phyloP scores from a whole-genome alignment of 2,797 vertebrate species.

The Brotula barbata region DNA sequence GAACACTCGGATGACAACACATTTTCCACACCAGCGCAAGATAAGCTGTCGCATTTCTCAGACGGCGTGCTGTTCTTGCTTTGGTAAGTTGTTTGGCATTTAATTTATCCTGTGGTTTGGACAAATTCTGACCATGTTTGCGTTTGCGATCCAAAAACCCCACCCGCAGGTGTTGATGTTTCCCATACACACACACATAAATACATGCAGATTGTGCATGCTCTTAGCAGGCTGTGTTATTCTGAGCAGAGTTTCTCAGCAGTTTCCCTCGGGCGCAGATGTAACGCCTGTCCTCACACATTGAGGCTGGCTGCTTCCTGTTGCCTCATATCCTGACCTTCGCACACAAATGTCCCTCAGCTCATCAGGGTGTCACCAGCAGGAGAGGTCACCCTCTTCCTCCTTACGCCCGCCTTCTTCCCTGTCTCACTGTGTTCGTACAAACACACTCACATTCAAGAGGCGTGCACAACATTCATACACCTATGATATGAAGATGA shows the following conservation, averaged over 20 bases:
- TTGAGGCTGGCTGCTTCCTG: constrained; percentile 66
- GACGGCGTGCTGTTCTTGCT: too few relatives aligned
- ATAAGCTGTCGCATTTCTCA: too few relatives aligned
- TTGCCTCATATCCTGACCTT: constrained; percentile 72
- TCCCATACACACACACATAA: constrained; percentile 1
- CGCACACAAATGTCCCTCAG: constrained; percentile 62
- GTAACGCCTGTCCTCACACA: constrained; percentile 59
- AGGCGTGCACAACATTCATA: too few relatives aligned
- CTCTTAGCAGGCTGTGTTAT: constrained; percentile 47
- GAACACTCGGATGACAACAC: too few relatives aligned
- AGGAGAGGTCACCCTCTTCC: constrained; percentile 62
- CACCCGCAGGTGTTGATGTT: constrained; percentile 42
- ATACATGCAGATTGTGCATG: constrained; percentile 6
- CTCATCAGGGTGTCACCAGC: constrained; percentile 64
- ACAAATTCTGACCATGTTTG: too few relatives aligned
- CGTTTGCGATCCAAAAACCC: constrained; percentile 17
- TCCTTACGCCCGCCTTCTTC: constrained; percentile 21
- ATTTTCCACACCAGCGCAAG: too few relatives aligned
- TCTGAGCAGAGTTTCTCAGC: constrained; percentile 40
- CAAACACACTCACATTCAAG: constrained; percentile 6
- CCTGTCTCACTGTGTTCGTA: constrained; percentile 19
- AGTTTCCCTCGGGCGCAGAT: constrained; percentile 26
- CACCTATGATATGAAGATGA: too few relatives aligned
- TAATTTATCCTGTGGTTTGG: too few relatives aligned
- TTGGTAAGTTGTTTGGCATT: too few relatives aligned